Evolutionary conservation across 2,888 invertebrate genomes (phyloP).

Genomic region (Pseudolycoriella hygida): DNA sequence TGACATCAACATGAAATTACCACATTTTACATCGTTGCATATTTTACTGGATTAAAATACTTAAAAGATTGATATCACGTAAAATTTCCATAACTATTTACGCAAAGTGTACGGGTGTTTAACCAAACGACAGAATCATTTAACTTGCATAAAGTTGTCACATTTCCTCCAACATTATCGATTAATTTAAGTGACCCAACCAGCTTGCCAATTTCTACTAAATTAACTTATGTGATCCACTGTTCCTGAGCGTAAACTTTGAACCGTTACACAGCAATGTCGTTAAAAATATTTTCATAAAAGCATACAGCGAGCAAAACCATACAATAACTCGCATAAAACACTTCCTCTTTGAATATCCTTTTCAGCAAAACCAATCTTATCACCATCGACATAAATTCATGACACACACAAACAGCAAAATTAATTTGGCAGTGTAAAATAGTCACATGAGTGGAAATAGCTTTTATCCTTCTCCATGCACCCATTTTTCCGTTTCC

Average conservation of each 20-base stretch:
- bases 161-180: too few species aligned
- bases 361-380: constrained; percentile 1
- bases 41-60: too few species aligned
- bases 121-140: too few species aligned
- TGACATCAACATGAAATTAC: too few species aligned
- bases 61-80: too few species aligned
- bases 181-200: too few species aligned
- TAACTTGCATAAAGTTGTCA: too few species aligned
- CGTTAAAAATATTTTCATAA: neutral
- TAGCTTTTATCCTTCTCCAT: constrained; percentile 1
- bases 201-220: too few species aligned
- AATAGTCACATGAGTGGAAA: constrained; percentile 4
- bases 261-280: neutral
- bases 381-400: constrained; percentile 3
- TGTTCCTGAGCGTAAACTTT: neutral
- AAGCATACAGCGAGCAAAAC: neutral
- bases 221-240: neutral
- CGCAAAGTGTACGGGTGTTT: too few species aligned
- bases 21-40: too few species aligned
- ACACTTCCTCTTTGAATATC: constrained; percentile 2
- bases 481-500: constrained; percentile 4
- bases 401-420: neutral
- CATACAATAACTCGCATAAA: neutral
- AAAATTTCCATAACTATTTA: too few species aligned
- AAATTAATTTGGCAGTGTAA: constrained; percentile 6